phyloP scores from a whole-genome alignment of 2,888 invertebrate genomes.

The Caenorhabditis imperialis region DNA sequence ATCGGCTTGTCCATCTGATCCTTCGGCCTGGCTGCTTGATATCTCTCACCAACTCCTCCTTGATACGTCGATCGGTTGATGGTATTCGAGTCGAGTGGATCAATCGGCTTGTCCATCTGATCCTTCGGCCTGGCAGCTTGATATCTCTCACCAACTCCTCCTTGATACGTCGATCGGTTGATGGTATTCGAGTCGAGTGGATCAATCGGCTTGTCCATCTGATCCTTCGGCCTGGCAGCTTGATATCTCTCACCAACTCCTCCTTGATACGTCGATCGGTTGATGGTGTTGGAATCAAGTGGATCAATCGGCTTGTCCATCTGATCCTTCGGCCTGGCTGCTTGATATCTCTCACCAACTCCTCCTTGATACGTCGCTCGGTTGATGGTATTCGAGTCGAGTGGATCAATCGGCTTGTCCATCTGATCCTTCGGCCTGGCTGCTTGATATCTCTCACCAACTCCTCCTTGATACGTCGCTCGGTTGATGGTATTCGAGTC shows the following conservation, averaged over 20 bases:
- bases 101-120: conserved; percentile 19
- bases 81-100: conserved; percentile 15
- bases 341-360: conserved; percentile 19
- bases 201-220: conserved; percentile 19
- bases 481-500: conserved; percentile 24
- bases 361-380: conserved; percentile 31
- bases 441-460: conserved; percentile 17
- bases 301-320: conserved; percentile 22
- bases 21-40: conserved; percentile 20
- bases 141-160: conserved; percentile 28
- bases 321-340: conserved; percentile 25
- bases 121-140: conserved; percentile 27
- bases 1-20: conserved; percentile 32
- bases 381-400: conserved; percentile 23
- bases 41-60: conserved; percentile 33
- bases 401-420: conserved; percentile 12
- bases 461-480: conserved; percentile 22
- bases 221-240: conserved; percentile 27
- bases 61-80: conserved; percentile 37
- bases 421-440: conserved; percentile 18
- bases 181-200: conserved; percentile 18
- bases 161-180: conserved; percentile 33
- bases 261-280: conserved; percentile 32
- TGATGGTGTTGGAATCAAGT: conserved; percentile 23
- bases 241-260: conserved; percentile 23